A percentile compares a stretch with the other conserved stretches of the same genome.
These are phyloP conservation scores for Ploceus nigricollis DNA, from an alignment of 2,113 vertebrate species.

Conservation along the genomic window DNA sequence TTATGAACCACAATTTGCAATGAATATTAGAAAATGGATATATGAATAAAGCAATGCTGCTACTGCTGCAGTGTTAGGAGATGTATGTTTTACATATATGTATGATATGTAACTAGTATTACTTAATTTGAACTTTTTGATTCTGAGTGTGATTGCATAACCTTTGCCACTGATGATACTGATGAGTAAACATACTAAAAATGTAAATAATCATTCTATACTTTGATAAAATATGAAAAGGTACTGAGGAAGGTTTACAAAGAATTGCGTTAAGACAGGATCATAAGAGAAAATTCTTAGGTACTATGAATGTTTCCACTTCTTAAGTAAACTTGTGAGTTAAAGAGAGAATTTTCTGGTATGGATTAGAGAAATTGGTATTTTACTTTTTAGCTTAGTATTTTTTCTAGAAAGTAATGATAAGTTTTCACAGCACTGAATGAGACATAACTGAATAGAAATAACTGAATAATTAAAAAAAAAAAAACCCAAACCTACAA, in stretches of 20 bases:
- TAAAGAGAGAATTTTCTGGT: background rate
- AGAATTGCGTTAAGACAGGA: background rate
- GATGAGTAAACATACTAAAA: background rate
- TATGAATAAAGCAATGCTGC: accelerated
- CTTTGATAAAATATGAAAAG: background rate
- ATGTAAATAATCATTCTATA: background rate
- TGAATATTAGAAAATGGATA: background rate
- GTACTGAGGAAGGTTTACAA: background rate
- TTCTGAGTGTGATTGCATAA: background rate
- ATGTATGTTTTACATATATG: background rate
- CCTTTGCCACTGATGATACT: background rate
- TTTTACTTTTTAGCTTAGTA: background rate
- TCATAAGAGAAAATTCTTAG: background rate
- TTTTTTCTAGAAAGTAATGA: background rate
- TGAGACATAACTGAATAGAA: background rate
- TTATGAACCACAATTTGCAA: background rate
- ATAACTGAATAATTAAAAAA: background rate
- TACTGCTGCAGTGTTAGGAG: background rate
- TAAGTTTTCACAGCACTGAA: background rate
- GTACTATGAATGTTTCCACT: background rate
- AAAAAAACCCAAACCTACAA: background rate
- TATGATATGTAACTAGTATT: background rate
- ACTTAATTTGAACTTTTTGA: background rate
- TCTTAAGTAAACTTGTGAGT: background rate
- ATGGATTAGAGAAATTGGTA: background rate